Conservation (phyloP, 35 echinoderm and acorn worm genomes). For the Stichopus chloronotus region DNA sequence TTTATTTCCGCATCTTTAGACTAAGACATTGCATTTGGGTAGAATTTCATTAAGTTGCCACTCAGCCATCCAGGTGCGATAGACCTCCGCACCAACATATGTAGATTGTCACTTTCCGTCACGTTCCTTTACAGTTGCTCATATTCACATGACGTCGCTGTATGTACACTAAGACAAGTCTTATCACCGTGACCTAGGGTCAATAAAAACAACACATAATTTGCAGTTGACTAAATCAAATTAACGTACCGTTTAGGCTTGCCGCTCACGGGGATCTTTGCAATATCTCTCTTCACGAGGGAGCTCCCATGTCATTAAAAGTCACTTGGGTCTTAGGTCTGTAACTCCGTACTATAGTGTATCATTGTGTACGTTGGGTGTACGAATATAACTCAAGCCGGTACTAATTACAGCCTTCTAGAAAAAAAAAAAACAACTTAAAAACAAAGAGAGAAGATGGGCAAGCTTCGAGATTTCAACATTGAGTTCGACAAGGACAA, state of each 20-base stretch:
- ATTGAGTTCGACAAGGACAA: slow-evolving; percentile 56
- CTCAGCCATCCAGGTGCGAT: background rate
- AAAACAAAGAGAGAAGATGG: background rate
- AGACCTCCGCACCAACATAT: background rate
- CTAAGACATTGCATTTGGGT: no score
- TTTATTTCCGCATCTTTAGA: no score
- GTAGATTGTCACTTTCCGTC: background rate
- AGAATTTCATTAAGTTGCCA: no score
- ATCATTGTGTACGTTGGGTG: background rate
- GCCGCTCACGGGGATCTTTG: background rate
- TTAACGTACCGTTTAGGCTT: background rate
- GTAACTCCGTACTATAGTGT: background rate
- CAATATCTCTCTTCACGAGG: background rate
- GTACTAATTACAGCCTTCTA: no score
- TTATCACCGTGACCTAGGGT: background rate
- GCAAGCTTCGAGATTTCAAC: slow-evolving; percentile 6
- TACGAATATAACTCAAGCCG: no score
- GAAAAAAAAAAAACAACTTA: no score
- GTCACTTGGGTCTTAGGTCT: background rate
- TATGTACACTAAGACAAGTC: background rate
- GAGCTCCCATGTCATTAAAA: background rate
- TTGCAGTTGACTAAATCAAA: slow-evolving; percentile 1
- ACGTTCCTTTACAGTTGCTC: background rate
- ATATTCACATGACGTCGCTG: background rate
- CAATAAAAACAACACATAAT: background rate